Base-by-base conservation (phyloP, 2,888 invertebrate species). In the Gibbula magus region DNA sequence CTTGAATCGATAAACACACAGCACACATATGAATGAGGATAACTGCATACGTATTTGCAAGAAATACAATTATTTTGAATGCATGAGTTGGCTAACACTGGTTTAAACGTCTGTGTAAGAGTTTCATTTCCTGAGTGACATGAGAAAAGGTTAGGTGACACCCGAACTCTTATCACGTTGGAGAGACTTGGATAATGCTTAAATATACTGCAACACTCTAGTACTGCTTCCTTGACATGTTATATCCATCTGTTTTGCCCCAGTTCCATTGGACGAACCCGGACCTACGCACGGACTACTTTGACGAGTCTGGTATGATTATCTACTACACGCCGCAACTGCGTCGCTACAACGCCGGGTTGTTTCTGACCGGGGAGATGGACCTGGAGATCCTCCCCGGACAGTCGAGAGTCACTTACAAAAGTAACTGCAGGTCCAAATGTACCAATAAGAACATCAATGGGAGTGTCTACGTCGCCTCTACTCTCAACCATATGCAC, bases 221-320 rank as follows among this genome's bases (percentile, higher is more conserved):
- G n/a, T n/a, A n/a, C n/a, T n/a, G n/a, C n/a, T n/a, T n/a, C n/a
- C n/a, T n/a, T n/a, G n/a, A 3, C 8, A 35, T 5, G 35, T 35
- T 35, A 35, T 35, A 8, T 8, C 35, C 8, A 35, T 35, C 45
- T 45, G 4, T n/a, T n/a, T n/a, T n/a, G 29, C 54, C 80, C 0
- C 78, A 88, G 87, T 75, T 86, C 18, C 88, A 88, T 78, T 88
- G 88, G 88, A 87, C 86, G 53, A 88, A 88, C 70, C 86, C 86
- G 0, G 73, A 66, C 13, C 16, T 54, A 67, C 74, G 32, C 8
- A 67, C 56, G 20, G 75, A 73, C 29, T 85, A 81, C 61, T 79
- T 39, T 18, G 88, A 88, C 53, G 78, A 83, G 22, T 87, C 88
- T 0, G 88, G 88, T 13, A 66, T 87, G 67, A 73, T 73, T 13